phyloP scores from a whole-genome alignment of 2,888 invertebrate species.

The Pachliopta kotzebuea region DNA sequence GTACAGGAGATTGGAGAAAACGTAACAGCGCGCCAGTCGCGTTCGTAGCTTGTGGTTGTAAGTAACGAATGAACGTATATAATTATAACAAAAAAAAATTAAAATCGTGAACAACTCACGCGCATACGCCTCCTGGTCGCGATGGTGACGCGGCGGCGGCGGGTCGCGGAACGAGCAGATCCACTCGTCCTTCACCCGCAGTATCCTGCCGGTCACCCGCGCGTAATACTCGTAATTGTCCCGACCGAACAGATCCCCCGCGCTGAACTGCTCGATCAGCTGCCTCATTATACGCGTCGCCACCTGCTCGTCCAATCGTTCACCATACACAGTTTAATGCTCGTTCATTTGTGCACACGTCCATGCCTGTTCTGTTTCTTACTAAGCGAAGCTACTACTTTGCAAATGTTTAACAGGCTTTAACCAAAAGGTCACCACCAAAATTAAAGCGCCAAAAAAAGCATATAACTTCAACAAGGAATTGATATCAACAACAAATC shows the following conservation, averaged over 20 bases:
- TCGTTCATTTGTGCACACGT: neutral
- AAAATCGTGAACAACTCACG: slow-evolving; percentile 63
- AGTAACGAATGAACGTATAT: too few species aligned
- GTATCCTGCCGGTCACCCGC: slow-evolving; percentile 93
- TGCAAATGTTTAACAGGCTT: neutral
- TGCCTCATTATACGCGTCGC: slow-evolving; percentile 98
- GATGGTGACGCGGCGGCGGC: slow-evolving; percentile 83
- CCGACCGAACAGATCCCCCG: slow-evolving; percentile 95
- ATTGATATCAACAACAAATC: too few species aligned
- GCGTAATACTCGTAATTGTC: slow-evolving; percentile 98
- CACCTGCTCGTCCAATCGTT: slow-evolving; percentile 80
- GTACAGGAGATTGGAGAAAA: too few species aligned
- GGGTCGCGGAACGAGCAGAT: slow-evolving; percentile 96
- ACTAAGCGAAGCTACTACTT: neutral
- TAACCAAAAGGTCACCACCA: neutral
- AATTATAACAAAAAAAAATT: too few species aligned
- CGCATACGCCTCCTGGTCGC: slow-evolving; percentile 84
- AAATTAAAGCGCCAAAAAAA: neutral
- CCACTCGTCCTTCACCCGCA: slow-evolving; percentile 97
- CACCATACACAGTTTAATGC: neutral
- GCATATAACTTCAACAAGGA: neutral
- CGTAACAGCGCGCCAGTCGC: too few species aligned
- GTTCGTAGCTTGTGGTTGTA: too few species aligned
- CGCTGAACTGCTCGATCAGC: slow-evolving; percentile 98
- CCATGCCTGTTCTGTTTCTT: neutral